These are phyloP conservation scores for Schizopygopsis malacanthus DNA, from an alignment of 2,797 vertebrate species.

Conservation along the genomic window DNA sequence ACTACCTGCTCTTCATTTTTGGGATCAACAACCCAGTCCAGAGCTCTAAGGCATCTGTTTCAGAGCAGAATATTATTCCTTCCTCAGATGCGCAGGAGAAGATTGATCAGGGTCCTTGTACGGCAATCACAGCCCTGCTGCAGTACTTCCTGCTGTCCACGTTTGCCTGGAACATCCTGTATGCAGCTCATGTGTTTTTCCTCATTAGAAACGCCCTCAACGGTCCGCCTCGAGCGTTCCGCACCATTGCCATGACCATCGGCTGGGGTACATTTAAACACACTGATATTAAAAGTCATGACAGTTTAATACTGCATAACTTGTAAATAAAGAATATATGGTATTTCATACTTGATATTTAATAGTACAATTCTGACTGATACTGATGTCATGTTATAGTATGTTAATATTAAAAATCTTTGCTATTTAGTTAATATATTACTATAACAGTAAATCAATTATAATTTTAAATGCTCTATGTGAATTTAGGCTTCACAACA, in stretches of 20 bases:
- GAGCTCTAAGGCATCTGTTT: not conserved
- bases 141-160: conserved; percentile 78
- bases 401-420: too few relatives aligned
- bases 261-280: conserved; percentile 74
- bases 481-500: not conserved
- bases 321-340: not conserved
- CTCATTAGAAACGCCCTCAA: conserved; percentile 64
- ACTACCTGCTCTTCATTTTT: conserved; percentile 79
- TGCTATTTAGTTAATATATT: not conserved
- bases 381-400: too few relatives aligned
- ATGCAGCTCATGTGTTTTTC: conserved; percentile 70
- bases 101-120: conserved; percentile 60
- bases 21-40: conserved; percentile 70
- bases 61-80: accelerated
- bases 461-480: not conserved
- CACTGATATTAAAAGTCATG: not conserved
- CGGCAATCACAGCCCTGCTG: conserved; percentile 64
- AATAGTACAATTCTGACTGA: too few relatives aligned
- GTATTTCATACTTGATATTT: not conserved
- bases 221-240: conserved; percentile 66
- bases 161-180: conserved; percentile 76
- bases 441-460: not conserved
- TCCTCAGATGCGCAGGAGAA: not conserved
- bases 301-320: not conserved
- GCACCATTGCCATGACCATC: not conserved